A percentile compares a stretch with the other conserved stretches of the same genome.
These are phyloP conservation scores for Danio choprae DNA, from an alignment of 2,797 vertebrate species.

Conservation along the genomic window DNA sequence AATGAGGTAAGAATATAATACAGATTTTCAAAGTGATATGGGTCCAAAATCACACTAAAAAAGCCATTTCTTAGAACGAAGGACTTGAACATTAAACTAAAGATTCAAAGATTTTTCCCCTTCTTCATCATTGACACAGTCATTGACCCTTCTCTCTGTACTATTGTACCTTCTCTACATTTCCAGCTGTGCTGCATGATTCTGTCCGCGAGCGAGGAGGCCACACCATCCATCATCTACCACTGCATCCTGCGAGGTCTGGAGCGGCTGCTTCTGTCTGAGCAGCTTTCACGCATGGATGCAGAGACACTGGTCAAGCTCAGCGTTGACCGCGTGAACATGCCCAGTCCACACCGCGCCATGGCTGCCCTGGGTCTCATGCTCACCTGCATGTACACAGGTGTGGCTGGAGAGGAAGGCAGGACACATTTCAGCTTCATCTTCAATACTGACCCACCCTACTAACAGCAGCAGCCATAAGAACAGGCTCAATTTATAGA, in stretches of 20 bases:
- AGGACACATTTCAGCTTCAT: slow-evolving; percentile 66
- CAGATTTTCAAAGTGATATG: too few relatives aligned
- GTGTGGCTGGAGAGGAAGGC: slow-evolving; percentile 75
- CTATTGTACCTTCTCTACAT: not conserved
- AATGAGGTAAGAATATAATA: too few relatives aligned
- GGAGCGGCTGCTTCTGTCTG: slow-evolving; percentile 94
- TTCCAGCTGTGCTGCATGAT: slow-evolving; percentile 91
- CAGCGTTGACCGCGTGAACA: slow-evolving; percentile 95
- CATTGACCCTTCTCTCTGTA: not conserved
- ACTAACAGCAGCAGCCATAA: slow-evolving; percentile 48
- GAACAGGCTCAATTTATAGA: not conserved
- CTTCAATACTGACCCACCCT: slow-evolving; percentile 57
- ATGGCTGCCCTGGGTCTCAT: slow-evolving; percentile 98
- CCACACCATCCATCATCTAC: slow-evolving; percentile 92
- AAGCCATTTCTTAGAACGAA: not conserved
- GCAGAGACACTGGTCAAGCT: slow-evolving; percentile 94
- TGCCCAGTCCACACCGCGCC: slow-evolving; percentile 94
- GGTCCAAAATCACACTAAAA: too few relatives aligned
- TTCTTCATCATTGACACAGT: not conserved
- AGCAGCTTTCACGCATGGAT: slow-evolving; percentile 93
- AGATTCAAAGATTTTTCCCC: not conserved
- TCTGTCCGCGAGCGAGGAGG: slow-evolving; percentile 93
- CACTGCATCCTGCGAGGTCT: slow-evolving; percentile 94
- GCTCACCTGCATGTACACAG: slow-evolving; percentile 99
- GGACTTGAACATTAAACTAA: not conserved